A percentile compares a stretch with the other conserved stretches of the same genome.
Conservation (phyloP, 2,888 invertebrate species). For the Smittia sp. region DNA sequence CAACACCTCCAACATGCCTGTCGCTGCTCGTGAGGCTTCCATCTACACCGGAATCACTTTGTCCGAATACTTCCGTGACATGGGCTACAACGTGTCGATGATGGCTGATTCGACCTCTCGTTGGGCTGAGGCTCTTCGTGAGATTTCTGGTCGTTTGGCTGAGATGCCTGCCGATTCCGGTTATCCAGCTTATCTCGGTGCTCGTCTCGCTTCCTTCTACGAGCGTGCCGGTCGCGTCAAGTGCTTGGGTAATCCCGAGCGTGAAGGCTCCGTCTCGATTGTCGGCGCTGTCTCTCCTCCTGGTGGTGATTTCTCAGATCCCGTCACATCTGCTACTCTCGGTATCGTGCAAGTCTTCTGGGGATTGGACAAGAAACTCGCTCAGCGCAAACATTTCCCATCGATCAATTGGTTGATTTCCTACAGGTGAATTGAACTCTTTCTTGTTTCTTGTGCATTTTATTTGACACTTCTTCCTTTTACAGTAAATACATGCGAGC, state of each 20-base stretch:
- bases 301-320: constrained; percentile 99
- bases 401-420: constrained; percentile 99
- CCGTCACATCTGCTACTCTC: constrained; percentile 97
- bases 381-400: constrained; percentile 99
- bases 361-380: constrained; percentile 98
- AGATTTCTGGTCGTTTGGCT: constrained; percentile 98
- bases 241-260: constrained; percentile 94
- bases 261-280: constrained; percentile 98
- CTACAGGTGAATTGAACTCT: constrained; percentile 60
- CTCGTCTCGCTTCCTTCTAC: constrained; percentile 97
- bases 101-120: constrained; percentile 99
- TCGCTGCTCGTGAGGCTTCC: constrained; percentile 99
- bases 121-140: constrained; percentile 99
- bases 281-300: constrained; percentile 99
- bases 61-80: constrained; percentile 98
- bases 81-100: constrained; percentile 99
- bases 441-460: constrained; percentile 34
- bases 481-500: constrained; percentile 96
- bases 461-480: constrained; percentile 29
- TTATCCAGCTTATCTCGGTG: constrained; percentile 98
- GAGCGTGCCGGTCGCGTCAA: constrained; percentile 98
- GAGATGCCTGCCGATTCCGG: constrained; percentile 99
- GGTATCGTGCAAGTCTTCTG: constrained; percentile 99
- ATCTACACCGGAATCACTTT: constrained; percentile 99
- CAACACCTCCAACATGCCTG: constrained; percentile 99